Evolutionary conservation across 2,113 vertebrate species (phyloP), one percentile per base, ranked within the genome.

Genomic region (Eurypyga helias): DNA sequence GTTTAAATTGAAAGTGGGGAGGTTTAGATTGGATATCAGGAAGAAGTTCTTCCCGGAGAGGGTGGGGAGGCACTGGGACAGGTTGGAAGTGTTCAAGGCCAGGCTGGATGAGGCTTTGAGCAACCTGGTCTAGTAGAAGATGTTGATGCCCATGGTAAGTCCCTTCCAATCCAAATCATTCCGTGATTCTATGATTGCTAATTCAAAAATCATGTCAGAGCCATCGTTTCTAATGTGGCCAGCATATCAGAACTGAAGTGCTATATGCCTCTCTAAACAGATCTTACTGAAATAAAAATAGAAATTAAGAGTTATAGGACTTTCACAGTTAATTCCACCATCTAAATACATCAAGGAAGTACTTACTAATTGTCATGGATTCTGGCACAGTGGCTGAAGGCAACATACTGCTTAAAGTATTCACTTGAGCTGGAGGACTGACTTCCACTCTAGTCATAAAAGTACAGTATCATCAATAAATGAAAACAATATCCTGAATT

Each of bases 291-390:
- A 73, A 88, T 12, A 76, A 89, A 89, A 78, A 48, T 7, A 86
- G 36, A 55, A 78, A 67, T 13, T 3, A 82, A 41, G 67, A 80
- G 12, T 31, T 87, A 70, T 1, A 87, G 45, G 26, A 48, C 16
- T 66, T 91, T 43, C 34, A 51, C 65, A 58, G 61, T 29, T 77
- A 67, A 64, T 43, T 81, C 45, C 10, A 17, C 43, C 24, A 52
- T 33, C 7, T 71, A 90, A 51, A 58, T 17, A 29, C 18, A 65
- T 49, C 49, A 71, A 95, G 51, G 12, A 94, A 80, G 45, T 91
- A 99, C 99, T 99, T 97, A 99, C 99, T 98, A 67, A 99, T 97
- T 57, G 99, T 99, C 99, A 99, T 99, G 38, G 99, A 98, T 96
- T 99, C 99, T 12, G 99, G 98, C 87, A 99, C 97, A 10, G 97